Conservation (phyloP, 35 echinoderm and acorn worm genomes). For the Lytechinus pictus region DNA sequence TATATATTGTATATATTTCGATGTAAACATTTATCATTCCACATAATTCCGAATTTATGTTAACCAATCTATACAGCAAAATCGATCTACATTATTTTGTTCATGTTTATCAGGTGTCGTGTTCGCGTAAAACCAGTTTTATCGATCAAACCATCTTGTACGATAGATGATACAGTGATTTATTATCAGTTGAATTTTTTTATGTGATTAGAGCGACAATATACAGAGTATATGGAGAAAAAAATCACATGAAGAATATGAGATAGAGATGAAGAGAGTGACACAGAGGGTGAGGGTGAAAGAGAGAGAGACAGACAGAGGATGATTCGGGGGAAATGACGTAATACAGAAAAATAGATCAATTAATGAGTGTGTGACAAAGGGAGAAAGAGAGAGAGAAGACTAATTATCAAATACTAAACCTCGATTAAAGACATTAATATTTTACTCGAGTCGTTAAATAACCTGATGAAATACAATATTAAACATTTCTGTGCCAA, state of each 20-base stretch:
- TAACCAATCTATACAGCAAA: neutral
- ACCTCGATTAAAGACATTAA: neutral
- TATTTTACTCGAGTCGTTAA: too few relatives aligned
- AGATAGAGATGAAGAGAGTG: neutral
- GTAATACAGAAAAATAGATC: neutral
- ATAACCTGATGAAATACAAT: neutral
- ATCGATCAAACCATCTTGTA: too few relatives aligned
- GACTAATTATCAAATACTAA: neutral
- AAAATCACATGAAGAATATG: too few relatives aligned
- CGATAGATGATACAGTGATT: too few relatives aligned
- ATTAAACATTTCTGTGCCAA: neutral
- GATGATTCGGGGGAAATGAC: too few relatives aligned
- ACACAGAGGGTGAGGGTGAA: neutral
- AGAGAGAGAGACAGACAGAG: neutral
- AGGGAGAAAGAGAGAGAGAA: too few relatives aligned
- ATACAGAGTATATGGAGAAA: too few relatives aligned
- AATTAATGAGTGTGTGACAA: too few relatives aligned
- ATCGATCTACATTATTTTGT: too few relatives aligned
- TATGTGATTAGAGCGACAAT: neutral
- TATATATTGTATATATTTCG: neutral
- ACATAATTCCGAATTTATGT: neutral
- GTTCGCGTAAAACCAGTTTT: neutral
- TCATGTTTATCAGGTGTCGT: neutral
- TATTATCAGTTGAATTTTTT: too few relatives aligned
- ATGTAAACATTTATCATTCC: neutral